Conservation (phyloP, 2,888 invertebrate genomes). For the Punctoribates punctum region DNA sequence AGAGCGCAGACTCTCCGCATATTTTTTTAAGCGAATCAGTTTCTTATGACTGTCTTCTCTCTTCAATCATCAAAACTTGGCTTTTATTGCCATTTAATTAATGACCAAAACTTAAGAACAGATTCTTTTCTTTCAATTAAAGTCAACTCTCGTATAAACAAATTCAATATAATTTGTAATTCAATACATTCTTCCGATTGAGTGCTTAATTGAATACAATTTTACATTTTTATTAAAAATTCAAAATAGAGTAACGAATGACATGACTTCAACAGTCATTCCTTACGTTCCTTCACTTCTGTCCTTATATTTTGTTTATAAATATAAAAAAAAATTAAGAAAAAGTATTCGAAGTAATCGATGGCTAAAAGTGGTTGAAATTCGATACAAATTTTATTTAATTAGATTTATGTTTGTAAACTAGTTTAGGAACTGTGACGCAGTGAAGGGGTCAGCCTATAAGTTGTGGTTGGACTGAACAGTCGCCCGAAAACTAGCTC, state of each 20-base stretch:
- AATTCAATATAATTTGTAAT: neutral
- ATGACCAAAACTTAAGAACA: neutral
- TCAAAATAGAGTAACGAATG: no score
- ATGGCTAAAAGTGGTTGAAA: constrained; percentile 6
- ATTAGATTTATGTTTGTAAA: no score
- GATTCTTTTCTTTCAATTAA: neutral
- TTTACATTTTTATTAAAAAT: no score
- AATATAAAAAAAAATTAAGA: neutral
- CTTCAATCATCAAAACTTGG: neutral
- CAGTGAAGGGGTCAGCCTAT: no score
- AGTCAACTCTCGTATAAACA: neutral
- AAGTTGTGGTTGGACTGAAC: no score
- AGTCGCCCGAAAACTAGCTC: no score
- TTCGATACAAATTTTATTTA: constrained; percentile 2
- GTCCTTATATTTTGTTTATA: neutral
- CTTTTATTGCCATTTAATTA: neutral
- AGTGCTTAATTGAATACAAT: no score
- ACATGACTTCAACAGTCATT: no score
- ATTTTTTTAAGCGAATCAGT: neutral
- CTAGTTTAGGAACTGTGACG: no score
- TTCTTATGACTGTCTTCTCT: neutral
- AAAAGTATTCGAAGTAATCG: neutral
- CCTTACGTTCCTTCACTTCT: neutral
- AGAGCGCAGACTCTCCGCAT: constrained; percentile 7
- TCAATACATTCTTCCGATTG: neutral